Evolutionary conservation across 2,888 invertebrate genomes (phyloP), one percentile per base, ranked within the genome.

Genomic region (Acholoe squamosa): DNA sequence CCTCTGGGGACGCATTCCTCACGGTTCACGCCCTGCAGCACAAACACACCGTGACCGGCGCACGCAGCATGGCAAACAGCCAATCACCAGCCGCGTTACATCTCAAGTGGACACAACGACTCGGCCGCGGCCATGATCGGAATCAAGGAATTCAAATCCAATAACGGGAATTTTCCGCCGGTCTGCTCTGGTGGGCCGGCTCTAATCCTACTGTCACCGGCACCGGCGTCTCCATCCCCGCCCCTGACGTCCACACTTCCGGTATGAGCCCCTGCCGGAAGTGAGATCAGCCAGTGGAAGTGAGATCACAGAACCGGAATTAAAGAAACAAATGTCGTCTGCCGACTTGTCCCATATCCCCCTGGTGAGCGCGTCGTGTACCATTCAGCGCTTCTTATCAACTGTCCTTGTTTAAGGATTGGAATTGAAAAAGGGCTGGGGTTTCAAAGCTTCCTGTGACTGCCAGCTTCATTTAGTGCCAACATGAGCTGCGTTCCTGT

Each of bases 121-220:
- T 25, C 19, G 34, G n/a, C 33, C 22, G 34, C 34, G 16, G 28
- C n/a, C 33, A 19, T 80, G 80, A 80, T 34, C 43, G 25, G 80
- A 80, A 80, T 80, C 80, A n/a, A 0, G 12, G 43, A 80, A 80
- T 80, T 80, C 80, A 80, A 80, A 80, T 80, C 80, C 80, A 80
- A 80, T 80, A 34, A 80, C 80, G 34, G 34, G 80, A 25, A 80
- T 80, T 43, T 80, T 80, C 80, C n/a, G 80, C 80, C 28, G 34
- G 19, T 16, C 80, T 80, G 80, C 80, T 16, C 80, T 10, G n/a
- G 34, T 19, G 22, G 34, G 19, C 34, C 43, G 22, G 34, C 80
- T 43, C 80, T 80, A 80, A 80, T 80, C 80, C 76, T n/a, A 43
- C 80, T 5, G n/a, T 7, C 80, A 43, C 43, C 43, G n/a, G 3